Evolutionary conservation across 2,797 vertebrate species (phyloP).

Genomic region (Sebastes paucispinis): DNA sequence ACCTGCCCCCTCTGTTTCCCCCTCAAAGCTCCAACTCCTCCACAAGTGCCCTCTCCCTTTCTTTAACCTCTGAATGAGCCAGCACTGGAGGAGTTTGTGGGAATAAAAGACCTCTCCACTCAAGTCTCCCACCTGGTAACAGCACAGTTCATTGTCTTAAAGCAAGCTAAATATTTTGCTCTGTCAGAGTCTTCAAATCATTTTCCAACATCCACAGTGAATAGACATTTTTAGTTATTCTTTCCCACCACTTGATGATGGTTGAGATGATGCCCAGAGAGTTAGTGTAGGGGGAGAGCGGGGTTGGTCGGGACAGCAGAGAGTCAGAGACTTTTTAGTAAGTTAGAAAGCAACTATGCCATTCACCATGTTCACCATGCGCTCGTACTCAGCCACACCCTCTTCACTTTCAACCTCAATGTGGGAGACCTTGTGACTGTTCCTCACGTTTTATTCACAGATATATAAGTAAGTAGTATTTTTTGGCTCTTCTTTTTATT

Average conservation of each 20-base stretch:
- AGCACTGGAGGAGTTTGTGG: neutral
- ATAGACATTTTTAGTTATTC: constrained; percentile 7
- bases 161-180: neutral
- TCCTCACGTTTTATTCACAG: too few relatives aligned
- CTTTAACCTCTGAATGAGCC: neutral
- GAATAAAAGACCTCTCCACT: constrained; percentile 9
- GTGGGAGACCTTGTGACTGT: too few relatives aligned
- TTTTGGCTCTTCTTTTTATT: too few relatives aligned
- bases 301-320: neutral
- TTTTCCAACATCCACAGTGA: constrained; percentile 14
- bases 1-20: constrained; percentile 23
- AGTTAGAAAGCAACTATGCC: too few relatives aligned
- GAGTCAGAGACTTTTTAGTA: too few relatives aligned
- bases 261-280: constrained; percentile 11
- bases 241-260: constrained; percentile 8
- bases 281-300: neutral
- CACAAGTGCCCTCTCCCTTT: constrained; percentile 13
- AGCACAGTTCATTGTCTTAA: neutral
- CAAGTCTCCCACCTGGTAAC: neutral
- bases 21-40: neutral
- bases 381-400: too few relatives aligned
- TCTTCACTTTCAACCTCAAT: too few relatives aligned
- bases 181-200: constrained; percentile 1
- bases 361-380: too few relatives aligned
- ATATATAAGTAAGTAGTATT: too few relatives aligned